Conservation (phyloP, 2,113 vertebrate species). For the Sturnira hondurensis region DNA sequence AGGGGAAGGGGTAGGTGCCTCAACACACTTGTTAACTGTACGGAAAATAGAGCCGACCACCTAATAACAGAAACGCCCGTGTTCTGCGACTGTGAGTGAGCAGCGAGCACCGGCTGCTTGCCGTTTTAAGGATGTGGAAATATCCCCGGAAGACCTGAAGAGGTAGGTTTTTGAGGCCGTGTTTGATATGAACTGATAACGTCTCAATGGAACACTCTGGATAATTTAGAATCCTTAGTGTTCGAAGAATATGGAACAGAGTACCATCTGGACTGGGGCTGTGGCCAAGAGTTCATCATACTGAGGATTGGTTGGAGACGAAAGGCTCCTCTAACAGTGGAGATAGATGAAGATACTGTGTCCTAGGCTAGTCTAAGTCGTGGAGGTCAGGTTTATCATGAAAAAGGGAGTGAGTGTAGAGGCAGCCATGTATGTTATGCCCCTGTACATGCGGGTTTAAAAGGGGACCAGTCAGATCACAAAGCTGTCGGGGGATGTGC, state of each 20-base stretch:
- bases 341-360: background rate
- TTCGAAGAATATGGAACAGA: background rate
- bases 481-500: too few species aligned
- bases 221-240: background rate
- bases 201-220: background rate
- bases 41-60: background rate
- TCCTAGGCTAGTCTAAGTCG: rapidly evolving
- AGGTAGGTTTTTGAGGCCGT: background rate
- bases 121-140: background rate
- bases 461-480: background rate
- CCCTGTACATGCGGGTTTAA: background rate
- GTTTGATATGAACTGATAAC: background rate
- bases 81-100: background rate
- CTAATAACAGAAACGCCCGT: background rate
- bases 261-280: background rate
- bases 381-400: background rate
- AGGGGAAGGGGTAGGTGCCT: background rate
- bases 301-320: background rate
- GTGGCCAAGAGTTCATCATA: background rate
- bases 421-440: background rate
- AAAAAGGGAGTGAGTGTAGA: background rate
- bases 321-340: background rate
- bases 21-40: background rate
- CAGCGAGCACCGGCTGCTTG: background rate
- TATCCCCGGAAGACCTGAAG: background rate